Evolutionary conservation across 2,888 invertebrate genomes (phyloP), one percentile per base, ranked within the genome.

Genomic region (Caenorhabditis panamensis): DNA sequence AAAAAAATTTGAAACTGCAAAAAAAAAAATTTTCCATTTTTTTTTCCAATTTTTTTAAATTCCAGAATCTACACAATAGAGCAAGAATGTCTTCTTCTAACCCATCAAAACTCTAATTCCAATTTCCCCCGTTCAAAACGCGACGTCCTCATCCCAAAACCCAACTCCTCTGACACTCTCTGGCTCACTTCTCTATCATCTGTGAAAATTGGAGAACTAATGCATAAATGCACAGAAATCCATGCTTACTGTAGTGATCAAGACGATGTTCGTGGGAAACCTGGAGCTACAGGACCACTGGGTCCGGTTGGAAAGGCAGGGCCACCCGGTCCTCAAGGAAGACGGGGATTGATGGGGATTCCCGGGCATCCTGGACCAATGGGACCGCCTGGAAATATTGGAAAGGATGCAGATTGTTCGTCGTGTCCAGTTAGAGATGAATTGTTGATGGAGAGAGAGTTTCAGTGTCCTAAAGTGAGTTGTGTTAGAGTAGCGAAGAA

Each of bases 191-290:
- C 87, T 1, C 68, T 87, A 8, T 87, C 87, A 2, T 82, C 78
- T 36, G 83, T 87, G 37, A 85, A 85, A 73, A 88, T 89, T 68
- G 79, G 84, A 64, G 89, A 89, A 36, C 76, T 90, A 49, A 77
- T 91, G 68, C 85, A 87, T 28, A 87, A 89, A 69, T 90, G 90
- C 68, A 66, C 88, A 22, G 88, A 88, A 20, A 68, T 90, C 4
- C 90, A 90, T 66, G 79, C 88, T 44, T 90, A 88, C 76, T 90
- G 90, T 66, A 87, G 89, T 13, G 87, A 88, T 8, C 82, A 83
- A n/a, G 78, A 68, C 3, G 83, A 86, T 37, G 71, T 84, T 11
- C 53, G 68, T 11, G 86, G 86, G 2, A 72, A 67, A 9, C 77
- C 79, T 0, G 85, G 86, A 9, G 63, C 66, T 8, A 62, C 54